phyloP scores from a whole-genome alignment of 2,797 vertebrate genomes.

The Remorina albescens region DNA sequence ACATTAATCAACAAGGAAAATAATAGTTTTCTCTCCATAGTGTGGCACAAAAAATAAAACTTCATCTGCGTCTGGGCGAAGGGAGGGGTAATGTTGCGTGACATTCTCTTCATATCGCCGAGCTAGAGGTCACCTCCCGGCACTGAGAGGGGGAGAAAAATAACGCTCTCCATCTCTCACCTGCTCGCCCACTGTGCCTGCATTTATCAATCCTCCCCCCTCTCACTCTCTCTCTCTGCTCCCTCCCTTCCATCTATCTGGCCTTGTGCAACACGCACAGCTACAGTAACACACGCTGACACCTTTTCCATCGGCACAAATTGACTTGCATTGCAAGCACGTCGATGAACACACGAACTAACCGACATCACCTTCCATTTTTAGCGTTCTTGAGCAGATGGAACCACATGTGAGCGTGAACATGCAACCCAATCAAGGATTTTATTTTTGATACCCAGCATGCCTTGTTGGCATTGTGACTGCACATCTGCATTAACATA shows the following conservation, averaged over 20 bases:
- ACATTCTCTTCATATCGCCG: slow-evolving; percentile 81
- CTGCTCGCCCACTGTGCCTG: slow-evolving; percentile 64
- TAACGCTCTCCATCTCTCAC: slow-evolving; percentile 70
- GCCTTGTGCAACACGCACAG: slow-evolving; percentile 34
- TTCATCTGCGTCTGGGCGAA: slow-evolving; percentile 66
- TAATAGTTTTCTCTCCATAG: slow-evolving; percentile 75
- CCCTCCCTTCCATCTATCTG: slow-evolving; percentile 54
- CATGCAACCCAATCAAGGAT: neutral
- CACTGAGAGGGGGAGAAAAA: slow-evolving; percentile 50
- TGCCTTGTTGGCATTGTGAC: slow-evolving; percentile 25
- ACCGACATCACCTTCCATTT: slow-evolving; percentile 23
- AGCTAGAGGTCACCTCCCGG: slow-evolving; percentile 80
- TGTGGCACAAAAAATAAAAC: slow-evolving; percentile 73
- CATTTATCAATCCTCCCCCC: slow-evolving; percentile 66
- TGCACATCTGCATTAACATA: slow-evolving; percentile 41
- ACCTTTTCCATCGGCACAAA: slow-evolving; percentile 36
- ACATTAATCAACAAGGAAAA: slow-evolving; percentile 76
- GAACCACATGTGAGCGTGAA: neutral
- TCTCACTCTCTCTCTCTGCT: slow-evolving; percentile 27
- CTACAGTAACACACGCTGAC: slow-evolving; percentile 17
- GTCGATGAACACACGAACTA: slow-evolving; percentile 29
- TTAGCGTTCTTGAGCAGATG: slow-evolving; percentile 22
- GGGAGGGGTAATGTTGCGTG: slow-evolving; percentile 80
- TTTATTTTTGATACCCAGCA: slow-evolving; percentile 21
- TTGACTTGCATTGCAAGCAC: slow-evolving; percentile 4